Conservation (phyloP, 2,113 vertebrate genomes). For the Nothobranchius furzeri region DNA sequence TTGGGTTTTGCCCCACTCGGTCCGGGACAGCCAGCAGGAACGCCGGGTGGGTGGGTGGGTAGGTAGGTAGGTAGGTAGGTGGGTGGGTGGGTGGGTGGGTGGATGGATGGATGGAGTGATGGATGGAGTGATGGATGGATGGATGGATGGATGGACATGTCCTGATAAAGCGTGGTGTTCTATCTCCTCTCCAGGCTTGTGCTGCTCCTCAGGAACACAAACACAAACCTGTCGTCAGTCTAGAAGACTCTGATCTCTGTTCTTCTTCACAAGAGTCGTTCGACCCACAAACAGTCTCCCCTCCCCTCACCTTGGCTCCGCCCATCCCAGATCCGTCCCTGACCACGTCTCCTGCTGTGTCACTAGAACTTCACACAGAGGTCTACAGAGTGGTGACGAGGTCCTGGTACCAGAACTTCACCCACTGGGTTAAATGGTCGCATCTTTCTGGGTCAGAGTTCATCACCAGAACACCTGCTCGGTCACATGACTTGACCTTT, state of each 20-base stretch:
- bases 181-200: slow-evolving; percentile 52
- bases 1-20: no score
- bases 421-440: slow-evolving; percentile 2
- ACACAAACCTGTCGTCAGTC: slow-evolving; percentile 11
- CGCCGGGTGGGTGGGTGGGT: no score
- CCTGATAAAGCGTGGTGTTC: no score
- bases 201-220: slow-evolving; percentile 27
- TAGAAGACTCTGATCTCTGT: slow-evolving; percentile 54
- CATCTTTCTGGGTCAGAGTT: background rate
- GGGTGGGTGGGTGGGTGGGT: no score
- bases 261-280: background rate
- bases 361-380: background rate
- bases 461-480: background rate
- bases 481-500: rapidly evolving
- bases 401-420: slow-evolving; percentile 21
- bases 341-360: background rate
- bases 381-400: background rate
- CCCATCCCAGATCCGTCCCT: no score
- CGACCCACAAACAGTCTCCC: rapidly evolving
- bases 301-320: background rate
- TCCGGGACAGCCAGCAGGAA: no score
- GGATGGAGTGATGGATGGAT: no score
- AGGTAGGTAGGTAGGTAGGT: no score
- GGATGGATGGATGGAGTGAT: no score
- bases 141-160: no score